Conservation (phyloP, 2,113 vertebrate genomes). For the Python bivittatus region DNA sequence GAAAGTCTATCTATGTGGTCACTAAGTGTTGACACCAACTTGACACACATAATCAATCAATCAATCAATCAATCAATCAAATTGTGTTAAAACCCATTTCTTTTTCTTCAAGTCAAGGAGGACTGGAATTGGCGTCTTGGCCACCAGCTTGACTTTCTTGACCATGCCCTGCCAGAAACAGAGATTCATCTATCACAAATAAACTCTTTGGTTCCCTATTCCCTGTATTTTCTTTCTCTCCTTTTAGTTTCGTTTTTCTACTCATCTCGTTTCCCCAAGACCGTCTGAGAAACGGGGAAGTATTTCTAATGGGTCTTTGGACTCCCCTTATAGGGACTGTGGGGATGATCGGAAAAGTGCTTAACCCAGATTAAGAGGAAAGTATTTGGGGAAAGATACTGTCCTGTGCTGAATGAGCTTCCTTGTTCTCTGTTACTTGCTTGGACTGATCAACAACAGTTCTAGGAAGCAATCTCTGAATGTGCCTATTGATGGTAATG, state of each 20-base stretch:
- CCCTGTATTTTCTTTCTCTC: not conserved
- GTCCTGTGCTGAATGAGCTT: not conserved
- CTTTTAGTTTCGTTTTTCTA: not conserved
- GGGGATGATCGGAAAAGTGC: not conserved
- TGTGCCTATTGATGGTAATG: conserved; percentile 9
- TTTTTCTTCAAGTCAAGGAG: not conserved
- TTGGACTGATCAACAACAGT: not conserved
- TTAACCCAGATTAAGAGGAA: not conserved
- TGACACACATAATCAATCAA: not conserved
- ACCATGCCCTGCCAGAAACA: not conserved
- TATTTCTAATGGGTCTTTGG: not conserved
- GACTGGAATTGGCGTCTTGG: not conserved
- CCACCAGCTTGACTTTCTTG: not conserved
- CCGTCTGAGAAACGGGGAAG: not conserved
- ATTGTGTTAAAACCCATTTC: not conserved
- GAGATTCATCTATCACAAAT: not conserved
- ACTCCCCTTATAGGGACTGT: not conserved
- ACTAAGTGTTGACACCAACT: not conserved
- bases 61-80: not conserved
- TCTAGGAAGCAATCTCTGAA: not conserved
- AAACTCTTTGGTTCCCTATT: not conserved
- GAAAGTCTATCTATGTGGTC: not conserved
- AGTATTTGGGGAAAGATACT: not conserved
- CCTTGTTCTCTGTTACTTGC: not conserved
- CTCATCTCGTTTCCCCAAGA: not conserved